phyloP scores from a whole-genome alignment of 2,888 invertebrate species.

The Acanthopleura granulata region DNA sequence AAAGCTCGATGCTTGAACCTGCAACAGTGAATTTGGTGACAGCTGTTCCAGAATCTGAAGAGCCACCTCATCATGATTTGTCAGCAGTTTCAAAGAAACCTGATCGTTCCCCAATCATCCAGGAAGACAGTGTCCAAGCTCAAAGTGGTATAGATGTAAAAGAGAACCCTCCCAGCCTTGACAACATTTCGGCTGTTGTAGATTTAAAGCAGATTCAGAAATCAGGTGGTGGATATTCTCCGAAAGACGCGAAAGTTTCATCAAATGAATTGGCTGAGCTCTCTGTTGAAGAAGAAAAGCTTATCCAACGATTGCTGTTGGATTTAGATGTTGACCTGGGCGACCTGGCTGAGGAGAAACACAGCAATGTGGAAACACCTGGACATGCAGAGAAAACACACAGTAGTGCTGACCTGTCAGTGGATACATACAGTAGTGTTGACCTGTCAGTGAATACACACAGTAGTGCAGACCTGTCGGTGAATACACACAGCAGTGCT shows the following conservation, averaged over 20 bases:
- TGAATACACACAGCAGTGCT: too few species aligned
- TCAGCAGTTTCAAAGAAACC: too few species aligned
- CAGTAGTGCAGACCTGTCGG: too few species aligned
- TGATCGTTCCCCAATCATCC: too few species aligned
- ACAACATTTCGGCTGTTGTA: neutral
- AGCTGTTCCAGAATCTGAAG: neutral
- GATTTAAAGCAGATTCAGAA: neutral
- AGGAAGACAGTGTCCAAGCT: neutral
- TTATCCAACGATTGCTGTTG: neutral
- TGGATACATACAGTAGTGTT: neutral
- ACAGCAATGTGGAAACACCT: neutral
- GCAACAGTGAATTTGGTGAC: neutral
- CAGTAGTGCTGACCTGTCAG: too few species aligned
- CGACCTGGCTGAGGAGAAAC: neutral
- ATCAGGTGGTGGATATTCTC: neutral
- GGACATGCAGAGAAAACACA: too few species aligned
- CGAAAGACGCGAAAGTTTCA: neutral
- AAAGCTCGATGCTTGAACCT: neutral
- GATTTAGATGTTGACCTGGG: constrained; percentile 17
- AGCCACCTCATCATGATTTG: too few species aligned
- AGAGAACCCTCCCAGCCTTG: neutral
- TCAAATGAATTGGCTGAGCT: neutral
- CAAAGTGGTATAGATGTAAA: neutral
- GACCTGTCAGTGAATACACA: too few species aligned
- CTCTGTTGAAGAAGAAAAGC: neutral